Conservation (phyloP, 1,140 invertebrate genomes). For the Oedothorax gibbosus region DNA sequence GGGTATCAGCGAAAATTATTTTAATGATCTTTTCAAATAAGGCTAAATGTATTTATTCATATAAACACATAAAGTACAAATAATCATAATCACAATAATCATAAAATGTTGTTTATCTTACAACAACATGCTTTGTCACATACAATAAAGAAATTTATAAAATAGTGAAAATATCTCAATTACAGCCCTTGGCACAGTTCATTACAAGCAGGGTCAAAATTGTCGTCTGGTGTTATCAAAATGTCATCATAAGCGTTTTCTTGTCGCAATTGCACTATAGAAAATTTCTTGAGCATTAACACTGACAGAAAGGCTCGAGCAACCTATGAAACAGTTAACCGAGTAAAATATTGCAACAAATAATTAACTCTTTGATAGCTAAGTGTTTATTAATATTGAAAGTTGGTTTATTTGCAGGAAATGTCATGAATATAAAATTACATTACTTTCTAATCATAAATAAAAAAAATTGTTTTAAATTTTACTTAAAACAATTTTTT, state of each 20-base stretch:
- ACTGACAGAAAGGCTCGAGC: slow-evolving; percentile 96
- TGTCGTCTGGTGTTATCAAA: slow-evolving; percentile 79
- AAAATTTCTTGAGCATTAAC: slow-evolving; percentile 94
- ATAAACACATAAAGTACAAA: too few relatives aligned
- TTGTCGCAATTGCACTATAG: slow-evolving; percentile 90
- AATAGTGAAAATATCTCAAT: too few relatives aligned
- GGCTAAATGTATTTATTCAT: too few relatives aligned
- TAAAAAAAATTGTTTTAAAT: neutral
- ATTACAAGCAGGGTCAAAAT: slow-evolving; percentile 14
- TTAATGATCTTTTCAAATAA: too few relatives aligned
- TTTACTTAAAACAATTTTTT: neutral
- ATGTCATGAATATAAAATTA: neutral
- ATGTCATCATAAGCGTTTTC: slow-evolving; percentile 85
- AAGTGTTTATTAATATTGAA: neutral
- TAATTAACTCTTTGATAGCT: neutral
- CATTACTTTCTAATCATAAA: neutral
- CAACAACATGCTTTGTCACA: too few relatives aligned
- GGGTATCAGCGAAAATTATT: too few relatives aligned
- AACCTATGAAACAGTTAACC: slow-evolving; percentile 75
- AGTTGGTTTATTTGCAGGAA: neutral
- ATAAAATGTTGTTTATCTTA: too few relatives aligned
- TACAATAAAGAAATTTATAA: too few relatives aligned
- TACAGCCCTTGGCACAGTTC: neutral
- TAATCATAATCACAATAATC: too few relatives aligned
- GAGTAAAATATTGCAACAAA: neutral